Base-by-base conservation (phyloP, 2,113 vertebrate genomes). In the Bufo bufo region DNA sequence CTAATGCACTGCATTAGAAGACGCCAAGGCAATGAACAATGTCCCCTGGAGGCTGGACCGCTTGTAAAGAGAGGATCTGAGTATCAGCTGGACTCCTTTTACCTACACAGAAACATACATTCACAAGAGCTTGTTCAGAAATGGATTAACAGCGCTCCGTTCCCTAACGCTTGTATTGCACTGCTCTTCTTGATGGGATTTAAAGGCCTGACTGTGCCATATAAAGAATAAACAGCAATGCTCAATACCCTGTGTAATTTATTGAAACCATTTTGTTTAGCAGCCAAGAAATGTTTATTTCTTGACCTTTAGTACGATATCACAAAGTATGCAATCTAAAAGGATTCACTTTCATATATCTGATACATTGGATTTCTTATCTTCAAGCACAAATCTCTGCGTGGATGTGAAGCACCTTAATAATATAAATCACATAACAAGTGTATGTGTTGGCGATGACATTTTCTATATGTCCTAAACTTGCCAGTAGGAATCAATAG, bases 1-100 rank as follows among this genome's bases (percentile, higher is more conserved):
- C 81, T 89, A 89, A 89, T 89, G 87, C 87, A 89, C 50, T 89
- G 81, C 81, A 88, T 89, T 78, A 66, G 87, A 88, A 49, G 79
- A 84, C 77, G 77, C 74, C 71, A 58, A 66, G 72, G 59, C 72
- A 77, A 66, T 84, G 82, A 84, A 89, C 81, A 89, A 83, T 84
- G 72, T 89, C 81, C 87, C 87, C 87, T 78, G 87, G 87, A 84
- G 87, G 81, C 77, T 89, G 82, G 72, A 65, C 87, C 61, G 81
- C 50, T 87, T 65, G 61, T 88, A 88, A 88, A 88, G 59, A 88
- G 81, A 88, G 71, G 58, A 66, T 88, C 87, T 88, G 81, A 83
- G 71, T 56, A 84, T 84, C 87, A 83, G 81, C 72, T 54, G 81
- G 87, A 88, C 81, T 88, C 81, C 87, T 88, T 88, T 88, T 84